A percentile compares a stretch with the other conserved stretches of the same genome.
These are phyloP conservation scores for Fundulus diaphanus DNA, from an alignment of 2,797 vertebrate genomes.

Conservation along the genomic window DNA sequence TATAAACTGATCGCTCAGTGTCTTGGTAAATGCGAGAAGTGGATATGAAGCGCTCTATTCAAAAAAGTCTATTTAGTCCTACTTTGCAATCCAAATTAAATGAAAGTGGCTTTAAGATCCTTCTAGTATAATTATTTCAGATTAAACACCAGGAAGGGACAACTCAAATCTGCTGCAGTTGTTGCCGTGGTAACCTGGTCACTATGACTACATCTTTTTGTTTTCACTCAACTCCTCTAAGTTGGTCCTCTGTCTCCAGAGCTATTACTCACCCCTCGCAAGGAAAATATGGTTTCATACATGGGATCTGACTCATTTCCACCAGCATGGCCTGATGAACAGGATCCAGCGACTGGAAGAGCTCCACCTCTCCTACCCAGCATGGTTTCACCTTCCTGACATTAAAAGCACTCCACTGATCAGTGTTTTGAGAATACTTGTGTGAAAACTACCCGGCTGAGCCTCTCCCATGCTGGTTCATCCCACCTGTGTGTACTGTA, in stretches of 20 bases:
- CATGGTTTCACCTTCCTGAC: slow-evolving; percentile 33
- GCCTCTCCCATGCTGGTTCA: slow-evolving; percentile 38
- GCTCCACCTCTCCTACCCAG: slow-evolving; percentile 27
- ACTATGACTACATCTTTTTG: slow-evolving; percentile 60
- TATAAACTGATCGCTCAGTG: slow-evolving; percentile 10
- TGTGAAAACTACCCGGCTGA: neutral
- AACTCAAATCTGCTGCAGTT: slow-evolving; percentile 21
- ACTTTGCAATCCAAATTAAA: slow-evolving; percentile 27
- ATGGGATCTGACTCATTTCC: slow-evolving; percentile 56
- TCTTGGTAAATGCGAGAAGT: slow-evolving; percentile 16
- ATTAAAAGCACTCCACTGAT: slow-evolving; percentile 23
- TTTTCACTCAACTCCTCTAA: slow-evolving; percentile 36
- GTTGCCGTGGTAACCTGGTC: slow-evolving; percentile 70
- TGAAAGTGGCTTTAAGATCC: slow-evolving; percentile 21
- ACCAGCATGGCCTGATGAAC: slow-evolving; percentile 22
- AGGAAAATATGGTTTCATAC: slow-evolving; percentile 46
- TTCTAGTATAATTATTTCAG: slow-evolving; percentile 17
- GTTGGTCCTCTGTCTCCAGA: slow-evolving; percentile 28
- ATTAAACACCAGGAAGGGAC: slow-evolving; percentile 15
- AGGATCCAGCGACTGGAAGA: neutral
- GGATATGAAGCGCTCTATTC: slow-evolving; percentile 34
- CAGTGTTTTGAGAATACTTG: slow-evolving; percentile 22
- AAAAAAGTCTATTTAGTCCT: neutral
- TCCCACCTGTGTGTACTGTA: slow-evolving; percentile 22
- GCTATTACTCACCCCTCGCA: slow-evolving; percentile 54